These are phyloP conservation scores for Onthophagus taurus DNA, from an alignment of 1,140 invertebrate genomes.

Conservation along the genomic window DNA sequence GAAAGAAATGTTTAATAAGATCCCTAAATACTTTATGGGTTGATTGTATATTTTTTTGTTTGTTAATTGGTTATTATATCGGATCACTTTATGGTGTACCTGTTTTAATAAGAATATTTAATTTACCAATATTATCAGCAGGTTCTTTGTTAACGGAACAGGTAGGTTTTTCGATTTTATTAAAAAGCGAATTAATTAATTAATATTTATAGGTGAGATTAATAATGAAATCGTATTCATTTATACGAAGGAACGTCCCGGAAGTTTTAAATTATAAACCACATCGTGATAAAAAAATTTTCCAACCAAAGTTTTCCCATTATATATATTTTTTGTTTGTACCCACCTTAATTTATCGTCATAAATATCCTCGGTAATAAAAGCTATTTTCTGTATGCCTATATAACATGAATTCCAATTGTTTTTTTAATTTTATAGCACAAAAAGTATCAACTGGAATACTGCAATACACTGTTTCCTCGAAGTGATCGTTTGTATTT, in stretches of 20 bases:
- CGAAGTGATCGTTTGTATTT: conserved; percentile 2
- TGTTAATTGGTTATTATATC: conserved; percentile 1
- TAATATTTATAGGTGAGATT: conserved; percentile 54
- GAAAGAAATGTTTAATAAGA: background rate
- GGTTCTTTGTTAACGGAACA: background rate
- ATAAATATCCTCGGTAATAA: conserved; percentile 66
- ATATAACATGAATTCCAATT: too few species aligned
- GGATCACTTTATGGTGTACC: background rate
- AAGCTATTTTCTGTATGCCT: background rate
- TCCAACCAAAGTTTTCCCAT: conserved; percentile 35
- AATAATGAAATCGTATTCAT: conserved; percentile 82
- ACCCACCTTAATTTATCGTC: conserved; percentile 73
- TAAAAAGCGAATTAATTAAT: background rate
- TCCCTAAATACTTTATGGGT: background rate
- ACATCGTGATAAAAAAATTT: conserved; percentile 30
- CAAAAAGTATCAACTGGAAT: background rate
- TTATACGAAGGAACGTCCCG: conserved; percentile 58
- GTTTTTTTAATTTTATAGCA: conserved; percentile 1
- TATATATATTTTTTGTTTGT: conserved; percentile 10
- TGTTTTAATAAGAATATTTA: background rate
- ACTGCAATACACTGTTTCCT: background rate
- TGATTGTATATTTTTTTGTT: background rate
- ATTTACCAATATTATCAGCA: background rate
- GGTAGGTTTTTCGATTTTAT: background rate
- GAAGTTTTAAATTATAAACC: conserved; percentile 40